Base-by-base conservation (phyloP, 2,113 vertebrate genomes). In the Bujurquina vittata region DNA sequence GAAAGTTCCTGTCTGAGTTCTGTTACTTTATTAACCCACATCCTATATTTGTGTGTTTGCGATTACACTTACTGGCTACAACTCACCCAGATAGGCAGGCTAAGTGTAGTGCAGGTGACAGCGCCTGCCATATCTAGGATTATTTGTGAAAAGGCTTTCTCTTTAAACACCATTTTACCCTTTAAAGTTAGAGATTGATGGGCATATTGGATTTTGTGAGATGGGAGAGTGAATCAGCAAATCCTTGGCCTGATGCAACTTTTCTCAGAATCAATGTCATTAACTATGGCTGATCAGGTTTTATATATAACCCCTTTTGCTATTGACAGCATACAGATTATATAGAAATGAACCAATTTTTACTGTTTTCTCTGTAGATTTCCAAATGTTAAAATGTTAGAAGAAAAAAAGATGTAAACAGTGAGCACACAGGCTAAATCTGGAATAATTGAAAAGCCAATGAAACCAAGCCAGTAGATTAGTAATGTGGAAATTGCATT, bases 11-110 rank as follows among this genome's bases (percentile, higher is more conserved):
- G 90, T 82, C 26, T 86, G 8, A 86, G 89, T 91, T 72, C 60
- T 43, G 67, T 85, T 76, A 77, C 86, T 90, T 92, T 94, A 92
- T 94, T 94, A 93, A 89, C 62, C 76, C 73, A 37, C 84, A 75
- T 37, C 58, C 18, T 63, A 60, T 31, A 17, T 73, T 79, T 75
- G 75, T 84, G 22, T 72, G 3, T 56, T 26, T 67, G 63, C 84
- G 75, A 85, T 79, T 73, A 76, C 72, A 90, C 74, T 77, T 79
- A 87, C 57, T 37, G 10, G 75, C 75, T 79, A 91, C 89, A 91
- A 81, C 78, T 91, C 85, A 87, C 20, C 77, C 65, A 77, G 62
- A 1, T 62, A 43, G 49, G 61, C 89, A 82, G 73, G 63, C 60
- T 79, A 79, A 90, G 87, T 77, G 90, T 78, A 83, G 62, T 31